Evolutionary conservation across 2,113 vertebrate genomes (phyloP).

Genomic region (Sceloporus tristichus): DNA sequence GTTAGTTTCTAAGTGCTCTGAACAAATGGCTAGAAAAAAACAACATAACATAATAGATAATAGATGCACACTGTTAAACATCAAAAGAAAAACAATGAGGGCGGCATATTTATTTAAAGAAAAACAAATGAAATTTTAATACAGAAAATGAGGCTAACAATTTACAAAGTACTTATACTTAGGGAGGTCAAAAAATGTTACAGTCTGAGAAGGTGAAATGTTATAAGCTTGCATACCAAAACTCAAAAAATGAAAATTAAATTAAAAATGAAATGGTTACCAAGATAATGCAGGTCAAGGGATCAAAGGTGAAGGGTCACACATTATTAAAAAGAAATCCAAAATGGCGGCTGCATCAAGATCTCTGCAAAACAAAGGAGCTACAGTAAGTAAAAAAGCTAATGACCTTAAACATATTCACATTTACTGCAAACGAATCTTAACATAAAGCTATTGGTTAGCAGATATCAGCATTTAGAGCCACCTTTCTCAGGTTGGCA

Average conservation of each 20-base stretch:
- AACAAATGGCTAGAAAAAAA: slow-evolving; percentile 69
- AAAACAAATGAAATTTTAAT: slow-evolving; percentile 78
- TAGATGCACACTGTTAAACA: slow-evolving; percentile 73
- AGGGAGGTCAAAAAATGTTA: slow-evolving; percentile 76
- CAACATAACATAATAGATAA: slow-evolving; percentile 43
- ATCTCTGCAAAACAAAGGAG: slow-evolving; percentile 99
- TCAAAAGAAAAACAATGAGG: slow-evolving; percentile 73
- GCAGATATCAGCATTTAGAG: slow-evolving; percentile 5
- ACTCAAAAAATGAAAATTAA: slow-evolving; percentile 88
- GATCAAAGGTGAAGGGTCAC: slow-evolving; percentile 98
- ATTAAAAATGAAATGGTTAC: slow-evolving; percentile 99
- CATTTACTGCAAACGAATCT: slow-evolving; percentile 64
- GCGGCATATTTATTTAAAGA: slow-evolving; percentile 62
- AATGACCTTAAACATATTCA: slow-evolving; percentile 60
- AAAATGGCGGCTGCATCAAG: slow-evolving; percentile 95
- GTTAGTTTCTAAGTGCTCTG: slow-evolving; percentile 46
- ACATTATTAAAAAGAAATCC: slow-evolving; percentile 99
- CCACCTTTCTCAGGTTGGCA: slow-evolving; percentile 34
- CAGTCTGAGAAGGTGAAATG: slow-evolving; percentile 82
- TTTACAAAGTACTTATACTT: slow-evolving; percentile 72
- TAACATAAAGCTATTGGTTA: slow-evolving; percentile 33
- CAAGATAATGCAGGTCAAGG: slow-evolving; percentile 99
- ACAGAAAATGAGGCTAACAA: slow-evolving; percentile 77
- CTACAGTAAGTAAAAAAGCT: slow-evolving; percentile 87
- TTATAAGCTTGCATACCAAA: slow-evolving; percentile 84